Evolutionary conservation across 2,113 vertebrate species (phyloP).

Genomic region (Nyctereutes procyonoides): DNA sequence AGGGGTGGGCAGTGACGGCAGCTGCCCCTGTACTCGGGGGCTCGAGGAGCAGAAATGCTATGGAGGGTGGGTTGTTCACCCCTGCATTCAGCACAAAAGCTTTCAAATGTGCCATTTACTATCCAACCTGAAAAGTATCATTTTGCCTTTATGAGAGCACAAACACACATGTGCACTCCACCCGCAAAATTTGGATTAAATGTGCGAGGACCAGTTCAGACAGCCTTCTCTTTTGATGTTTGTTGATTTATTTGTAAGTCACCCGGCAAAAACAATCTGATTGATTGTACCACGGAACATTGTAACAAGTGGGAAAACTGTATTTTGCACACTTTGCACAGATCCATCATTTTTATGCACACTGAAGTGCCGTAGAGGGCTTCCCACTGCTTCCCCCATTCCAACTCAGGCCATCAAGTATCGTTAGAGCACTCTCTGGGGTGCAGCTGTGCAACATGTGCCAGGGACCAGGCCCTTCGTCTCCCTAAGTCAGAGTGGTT

Average conservation of each 20-base stretch:
- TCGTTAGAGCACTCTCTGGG: not conserved
- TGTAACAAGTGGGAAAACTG: rapidly evolving
- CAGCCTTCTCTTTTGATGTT: rapidly evolving
- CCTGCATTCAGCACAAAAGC: not conserved
- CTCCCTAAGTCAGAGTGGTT: rapidly evolving
- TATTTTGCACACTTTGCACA: no score
- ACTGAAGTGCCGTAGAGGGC: not conserved
- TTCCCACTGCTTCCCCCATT: not conserved
- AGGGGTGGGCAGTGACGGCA: rapidly evolving
- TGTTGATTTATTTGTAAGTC: no score
- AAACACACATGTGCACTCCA: not conserved
- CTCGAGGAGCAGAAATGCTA: rapidly evolving
- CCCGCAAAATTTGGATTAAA: not conserved
- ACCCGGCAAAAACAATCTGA: not conserved
- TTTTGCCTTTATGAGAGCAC: not conserved
- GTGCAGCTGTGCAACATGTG: rapidly evolving
- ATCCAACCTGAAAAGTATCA: not conserved
- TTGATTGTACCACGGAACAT: rapidly evolving
- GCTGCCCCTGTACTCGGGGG: rapidly evolving
- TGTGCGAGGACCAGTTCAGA: not conserved
- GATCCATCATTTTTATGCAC: no score
- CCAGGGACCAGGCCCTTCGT: rapidly evolving
- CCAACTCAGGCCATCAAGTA: not conserved
- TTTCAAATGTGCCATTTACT: no score
- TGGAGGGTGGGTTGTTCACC: rapidly evolving